Evolutionary conservation across 1,140 invertebrate genomes (phyloP).

Genomic region (Vollenhovia emeryi): DNA sequence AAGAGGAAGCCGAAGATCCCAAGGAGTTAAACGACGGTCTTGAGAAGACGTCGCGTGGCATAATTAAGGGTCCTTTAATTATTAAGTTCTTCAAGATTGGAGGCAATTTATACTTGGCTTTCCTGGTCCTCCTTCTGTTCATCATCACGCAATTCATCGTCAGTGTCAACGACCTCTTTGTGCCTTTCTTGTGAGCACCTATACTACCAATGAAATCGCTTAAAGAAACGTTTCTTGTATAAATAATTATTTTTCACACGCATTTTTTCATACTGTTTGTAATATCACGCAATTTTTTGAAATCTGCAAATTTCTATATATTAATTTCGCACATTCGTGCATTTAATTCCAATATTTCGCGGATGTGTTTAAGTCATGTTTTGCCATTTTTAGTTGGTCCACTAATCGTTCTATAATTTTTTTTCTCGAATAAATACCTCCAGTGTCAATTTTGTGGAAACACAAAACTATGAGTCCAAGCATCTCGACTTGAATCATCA

Average conservation of each 20-base stretch:
- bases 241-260: not conserved
- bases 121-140: conserved; percentile 86
- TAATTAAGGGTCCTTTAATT: conserved; percentile 88
- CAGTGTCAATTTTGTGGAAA: conserved; percentile 74
- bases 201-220: no score
- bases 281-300: not conserved
- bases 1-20: conserved; percentile 87
- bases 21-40: conserved; percentile 85
- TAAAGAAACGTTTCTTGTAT: not conserved
- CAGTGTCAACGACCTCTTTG: conserved; percentile 89
- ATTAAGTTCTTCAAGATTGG: conserved; percentile 88
- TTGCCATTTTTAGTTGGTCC: not conserved
- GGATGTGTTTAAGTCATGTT: not conserved
- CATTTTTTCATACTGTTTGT: not conserved
- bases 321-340: not conserved
- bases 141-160: conserved; percentile 87
- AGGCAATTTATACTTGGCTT: conserved; percentile 85
- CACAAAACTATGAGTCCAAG: conserved; percentile 34
- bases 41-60: conserved; percentile 87
- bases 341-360: not conserved
- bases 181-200: conserved; percentile 88
- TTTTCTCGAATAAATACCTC: not conserved
- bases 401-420: not conserved
- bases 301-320: not conserved
- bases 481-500: not conserved